Conservation (phyloP, 2,888 invertebrate species). For the Sinhomidia bicolor region DNA sequence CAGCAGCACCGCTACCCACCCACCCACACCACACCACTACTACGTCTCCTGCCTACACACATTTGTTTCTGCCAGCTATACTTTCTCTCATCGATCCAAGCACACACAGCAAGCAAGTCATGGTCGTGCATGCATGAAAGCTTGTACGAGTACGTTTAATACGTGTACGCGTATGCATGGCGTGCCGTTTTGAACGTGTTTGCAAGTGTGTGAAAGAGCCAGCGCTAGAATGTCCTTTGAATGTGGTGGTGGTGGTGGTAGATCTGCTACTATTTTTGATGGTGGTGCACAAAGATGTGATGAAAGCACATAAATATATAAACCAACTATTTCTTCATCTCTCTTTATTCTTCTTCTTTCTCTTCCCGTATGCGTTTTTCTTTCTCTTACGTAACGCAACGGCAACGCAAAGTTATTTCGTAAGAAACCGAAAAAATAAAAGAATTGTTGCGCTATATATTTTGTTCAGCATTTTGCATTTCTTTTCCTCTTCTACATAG, state of each 20-base stretch:
- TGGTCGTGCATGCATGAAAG: constrained; percentile 60
- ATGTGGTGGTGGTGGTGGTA: background rate
- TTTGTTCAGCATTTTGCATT: background rate
- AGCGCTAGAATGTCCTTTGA: background rate
- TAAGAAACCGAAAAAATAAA: too few relatives aligned
- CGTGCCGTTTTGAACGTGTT: constrained; percentile 18
- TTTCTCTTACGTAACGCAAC: too few relatives aligned
- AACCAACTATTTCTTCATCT: too few relatives aligned
- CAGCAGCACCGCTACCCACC: background rate
- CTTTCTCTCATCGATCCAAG: constrained; percentile 63
- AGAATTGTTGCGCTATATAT: constrained; percentile 38
- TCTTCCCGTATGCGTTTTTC: too few relatives aligned
- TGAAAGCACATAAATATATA: background rate
- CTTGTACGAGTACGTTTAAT: background rate
- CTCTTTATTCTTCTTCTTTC: too few relatives aligned
- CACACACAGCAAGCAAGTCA: constrained; percentile 59
- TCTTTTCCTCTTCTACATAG: background rate
- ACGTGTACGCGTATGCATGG: constrained; percentile 4
- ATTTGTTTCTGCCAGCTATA: background rate
- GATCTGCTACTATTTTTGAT: background rate
- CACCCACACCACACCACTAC: too few relatives aligned
- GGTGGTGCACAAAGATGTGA: too few relatives aligned
- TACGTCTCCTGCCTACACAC: too few relatives aligned
- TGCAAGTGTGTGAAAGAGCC: background rate
- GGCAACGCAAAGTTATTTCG: too few relatives aligned